Evolutionary conservation across 1,140 invertebrate genomes (phyloP).

Genomic region (Psix sp.): DNA sequence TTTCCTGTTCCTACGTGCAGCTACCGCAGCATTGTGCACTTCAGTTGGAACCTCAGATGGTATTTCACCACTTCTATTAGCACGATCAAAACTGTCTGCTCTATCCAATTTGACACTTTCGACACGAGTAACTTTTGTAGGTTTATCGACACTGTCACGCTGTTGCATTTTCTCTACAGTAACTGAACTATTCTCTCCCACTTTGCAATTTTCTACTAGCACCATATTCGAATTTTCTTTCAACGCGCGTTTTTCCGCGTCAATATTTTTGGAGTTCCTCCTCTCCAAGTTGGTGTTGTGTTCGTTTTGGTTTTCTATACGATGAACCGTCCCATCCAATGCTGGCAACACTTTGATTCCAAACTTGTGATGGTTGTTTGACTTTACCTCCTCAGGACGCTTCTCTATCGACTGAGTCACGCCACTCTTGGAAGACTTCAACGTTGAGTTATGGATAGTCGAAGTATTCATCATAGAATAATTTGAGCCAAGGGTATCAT

Average conservation of each 20-base stretch:
- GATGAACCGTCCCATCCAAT: constrained; percentile 70
- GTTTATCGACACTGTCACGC: constrained; percentile 21
- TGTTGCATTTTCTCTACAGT: constrained; percentile 46
- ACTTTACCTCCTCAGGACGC: constrained; percentile 64
- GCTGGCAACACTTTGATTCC: constrained; percentile 82
- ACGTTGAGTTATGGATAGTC: too few relatives aligned
- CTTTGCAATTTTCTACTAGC: constrained; percentile 16
- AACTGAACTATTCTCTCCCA: constrained; percentile 23
- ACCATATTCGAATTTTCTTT: constrained; percentile 26
- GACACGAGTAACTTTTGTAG: constrained; percentile 28
- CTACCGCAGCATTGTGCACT: constrained; percentile 83
- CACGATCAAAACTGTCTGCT: constrained; percentile 56
- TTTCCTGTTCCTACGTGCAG: constrained; percentile 82
- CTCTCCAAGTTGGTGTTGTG: constrained; percentile 75
- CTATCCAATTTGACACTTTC: constrained; percentile 35
- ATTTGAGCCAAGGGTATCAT: constrained; percentile 72
- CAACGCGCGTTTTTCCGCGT: constrained; percentile 39
- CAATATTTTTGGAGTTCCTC: constrained; percentile 69
- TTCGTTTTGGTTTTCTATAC: constrained; percentile 76
- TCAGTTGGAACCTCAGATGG: constrained; percentile 80
- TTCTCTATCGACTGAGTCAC: constrained; percentile 64
- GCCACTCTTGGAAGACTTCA: too few relatives aligned
- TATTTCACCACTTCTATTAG: constrained; percentile 50
- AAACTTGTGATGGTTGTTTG: constrained; percentile 81
- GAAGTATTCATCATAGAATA: constrained; percentile 73